These are phyloP conservation scores for Lophura nycthemera DNA, from an alignment of 2,113 vertebrate genomes.

Conservation along the genomic window DNA sequence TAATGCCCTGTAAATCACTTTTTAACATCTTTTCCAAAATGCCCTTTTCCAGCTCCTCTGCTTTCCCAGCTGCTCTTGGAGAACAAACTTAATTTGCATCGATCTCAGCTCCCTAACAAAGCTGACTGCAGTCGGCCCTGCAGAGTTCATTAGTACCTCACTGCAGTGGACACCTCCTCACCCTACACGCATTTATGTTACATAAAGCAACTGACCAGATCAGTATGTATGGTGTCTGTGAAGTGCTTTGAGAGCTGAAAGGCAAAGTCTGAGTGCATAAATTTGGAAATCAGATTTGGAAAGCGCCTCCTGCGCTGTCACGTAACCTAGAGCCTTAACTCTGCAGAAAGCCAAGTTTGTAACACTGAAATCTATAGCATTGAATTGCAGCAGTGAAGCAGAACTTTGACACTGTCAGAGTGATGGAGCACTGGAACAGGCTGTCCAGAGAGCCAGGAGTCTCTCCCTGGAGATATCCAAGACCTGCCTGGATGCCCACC, in stretches of 20 bases:
- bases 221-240: accelerated
- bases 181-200: neutral
- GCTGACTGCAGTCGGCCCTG: neutral
- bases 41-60: neutral
- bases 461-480: too few species aligned
- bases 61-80: neutral
- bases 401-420: too few species aligned
- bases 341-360: neutral
- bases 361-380: neutral
- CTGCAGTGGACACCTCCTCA: neutral
- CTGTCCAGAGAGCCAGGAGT: too few species aligned
- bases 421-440: too few species aligned
- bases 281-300: neutral
- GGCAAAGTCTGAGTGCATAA: neutral
- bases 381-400: neutral
- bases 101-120: neutral
- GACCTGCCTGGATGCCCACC: too few species aligned
- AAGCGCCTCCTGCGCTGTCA: neutral
- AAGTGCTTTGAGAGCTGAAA: neutral
- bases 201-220: neutral
- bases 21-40: neutral
- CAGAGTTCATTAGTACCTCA: neutral
- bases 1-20: slow-evolving; percentile 7
- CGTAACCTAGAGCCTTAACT: neutral
- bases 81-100: neutral